Base-by-base conservation (phyloP, 2,888 invertebrate species). In the Oscheius sp. region DNA sequence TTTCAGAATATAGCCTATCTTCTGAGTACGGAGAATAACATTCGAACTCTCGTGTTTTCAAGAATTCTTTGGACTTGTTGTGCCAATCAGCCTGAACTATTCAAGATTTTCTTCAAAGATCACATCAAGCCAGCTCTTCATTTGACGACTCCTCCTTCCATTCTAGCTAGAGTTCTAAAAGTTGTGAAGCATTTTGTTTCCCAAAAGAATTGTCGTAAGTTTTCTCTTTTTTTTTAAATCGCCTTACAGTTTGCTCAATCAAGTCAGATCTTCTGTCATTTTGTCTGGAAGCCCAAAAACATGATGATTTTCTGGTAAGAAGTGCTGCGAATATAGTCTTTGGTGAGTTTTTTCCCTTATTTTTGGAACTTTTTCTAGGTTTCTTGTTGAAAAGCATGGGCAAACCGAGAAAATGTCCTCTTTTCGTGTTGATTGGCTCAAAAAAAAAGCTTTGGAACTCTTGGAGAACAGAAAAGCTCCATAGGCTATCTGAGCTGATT, bases 291-390 rank as follows among this genome's bases (percentile, higher is more conserved):
- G 52, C 31, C 17, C 68, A 68, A 39, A 48, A 48, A 10, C 39
- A 33, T 6, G n/a, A 29, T 3, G 46, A 61, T 45, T 68, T 61
- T 25, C 31, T 68, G n/a, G 61, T 34, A 8, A 39, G 61, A 27
- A 68, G 68, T 37, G 64, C 68, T 15, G 68, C 68, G 6, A 68
- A 33, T 25, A 68, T 68, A 48, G 48, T 68, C n/a, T 68, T 61
- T 29, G 68, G 68, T 68, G 17, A 33, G 31, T 27, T 42, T 37
- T 39, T 25, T 17, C 3, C 6, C 45, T 53, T 23, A 31, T 1
- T 45, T 48, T n/a, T n/a, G n/a, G n/a, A n/a, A 4, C 17, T 45
- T 45, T 39, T 39, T 68, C 25, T 23, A 58, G 68, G 68, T 2
- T 68, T 67, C 29, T 23, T 58, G 6, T 20, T 68, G 39, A 55